Conservation (phyloP, 2,888 invertebrate genomes). For the Gastracanthus pulcherrimus region DNA sequence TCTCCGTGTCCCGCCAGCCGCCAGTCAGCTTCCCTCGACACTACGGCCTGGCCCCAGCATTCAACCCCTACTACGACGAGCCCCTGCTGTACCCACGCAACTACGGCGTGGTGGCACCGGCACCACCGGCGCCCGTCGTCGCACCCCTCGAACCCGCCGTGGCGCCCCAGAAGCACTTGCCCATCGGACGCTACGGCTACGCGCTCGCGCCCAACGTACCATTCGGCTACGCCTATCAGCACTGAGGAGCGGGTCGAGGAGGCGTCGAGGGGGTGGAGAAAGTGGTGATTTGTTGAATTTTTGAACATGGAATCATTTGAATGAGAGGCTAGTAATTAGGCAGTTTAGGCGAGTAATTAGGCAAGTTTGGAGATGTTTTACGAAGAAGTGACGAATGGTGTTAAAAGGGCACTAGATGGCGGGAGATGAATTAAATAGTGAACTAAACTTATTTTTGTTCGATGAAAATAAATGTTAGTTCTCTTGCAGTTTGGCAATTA, state of each 20-base stretch:
- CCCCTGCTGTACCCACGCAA: not conserved
- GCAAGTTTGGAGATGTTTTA: too few species aligned
- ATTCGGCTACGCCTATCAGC: constrained; percentile 39
- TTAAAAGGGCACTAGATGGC: too few species aligned
- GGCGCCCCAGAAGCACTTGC: constrained; percentile 52
- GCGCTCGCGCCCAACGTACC: constrained; percentile 57
- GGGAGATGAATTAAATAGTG: too few species aligned
- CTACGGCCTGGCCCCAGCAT: not conserved
- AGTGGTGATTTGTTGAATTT: too few species aligned
- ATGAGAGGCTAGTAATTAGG: too few species aligned
- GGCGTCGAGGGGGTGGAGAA: too few species aligned
- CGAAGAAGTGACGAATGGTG: too few species aligned
- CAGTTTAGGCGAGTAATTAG: too few species aligned
- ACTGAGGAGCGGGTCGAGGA: too few species aligned
- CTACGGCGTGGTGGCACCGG: not conserved
- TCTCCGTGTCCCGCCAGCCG: constrained; percentile 9
- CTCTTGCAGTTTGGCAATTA: not conserved
- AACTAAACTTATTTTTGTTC: not conserved
- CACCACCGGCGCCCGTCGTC: constrained; percentile 12
- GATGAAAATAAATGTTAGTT: not conserved
- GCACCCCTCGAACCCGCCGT: constrained; percentile 18
- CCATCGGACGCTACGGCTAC: constrained; percentile 61
- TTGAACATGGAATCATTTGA: too few species aligned
- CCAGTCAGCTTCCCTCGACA: not conserved
- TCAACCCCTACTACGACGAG: not conserved